Percentiles rank a stretch among this genome's conserved stretches.
These are phyloP conservation scores for Anticlea derivata DNA, from an alignment of 2,888 invertebrate genomes.

Conservation along the genomic window DNA sequence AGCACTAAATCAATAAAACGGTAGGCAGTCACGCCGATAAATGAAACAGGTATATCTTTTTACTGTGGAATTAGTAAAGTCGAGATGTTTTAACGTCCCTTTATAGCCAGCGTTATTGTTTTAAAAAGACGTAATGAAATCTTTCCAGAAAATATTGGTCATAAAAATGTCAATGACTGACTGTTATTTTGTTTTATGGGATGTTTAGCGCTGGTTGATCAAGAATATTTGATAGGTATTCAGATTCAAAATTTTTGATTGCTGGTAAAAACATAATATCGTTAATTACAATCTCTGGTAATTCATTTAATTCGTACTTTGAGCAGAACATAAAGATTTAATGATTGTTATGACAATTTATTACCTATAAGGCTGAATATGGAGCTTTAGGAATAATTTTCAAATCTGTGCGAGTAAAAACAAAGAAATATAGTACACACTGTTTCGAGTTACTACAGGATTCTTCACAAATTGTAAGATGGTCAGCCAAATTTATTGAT, in stretches of 20 bases:
- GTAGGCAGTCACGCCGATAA: constrained; percentile 44
- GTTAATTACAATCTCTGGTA: not conserved
- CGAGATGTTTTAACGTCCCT: constrained; percentile 31
- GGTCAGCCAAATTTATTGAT: constrained; percentile 1
- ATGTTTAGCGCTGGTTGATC: constrained; percentile 49
- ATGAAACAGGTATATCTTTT: constrained; percentile 47
- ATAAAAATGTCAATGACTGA: constrained; percentile 48
- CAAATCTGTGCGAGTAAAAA: no score
- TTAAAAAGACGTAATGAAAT: constrained; percentile 40
- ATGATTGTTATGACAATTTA: not conserved
- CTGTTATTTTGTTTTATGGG: constrained; percentile 51
- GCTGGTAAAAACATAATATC: not conserved
- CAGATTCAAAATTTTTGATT: constrained; percentile 12
- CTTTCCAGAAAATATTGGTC: constrained; percentile 35
- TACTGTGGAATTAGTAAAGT: constrained; percentile 36
- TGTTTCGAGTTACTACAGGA: not conserved
- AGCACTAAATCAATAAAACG: constrained; percentile 46
- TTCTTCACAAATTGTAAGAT: not conserved
- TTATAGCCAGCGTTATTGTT: constrained; percentile 43
- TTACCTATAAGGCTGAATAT: no score
- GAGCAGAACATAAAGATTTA: not conserved
- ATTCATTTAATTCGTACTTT: not conserved
- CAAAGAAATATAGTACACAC: no score
- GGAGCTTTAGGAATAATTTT: no score
- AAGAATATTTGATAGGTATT: constrained; percentile 39